Base-by-base conservation (phyloP, 2,113 vertebrate species). In the Aepyceros melampus region DNA sequence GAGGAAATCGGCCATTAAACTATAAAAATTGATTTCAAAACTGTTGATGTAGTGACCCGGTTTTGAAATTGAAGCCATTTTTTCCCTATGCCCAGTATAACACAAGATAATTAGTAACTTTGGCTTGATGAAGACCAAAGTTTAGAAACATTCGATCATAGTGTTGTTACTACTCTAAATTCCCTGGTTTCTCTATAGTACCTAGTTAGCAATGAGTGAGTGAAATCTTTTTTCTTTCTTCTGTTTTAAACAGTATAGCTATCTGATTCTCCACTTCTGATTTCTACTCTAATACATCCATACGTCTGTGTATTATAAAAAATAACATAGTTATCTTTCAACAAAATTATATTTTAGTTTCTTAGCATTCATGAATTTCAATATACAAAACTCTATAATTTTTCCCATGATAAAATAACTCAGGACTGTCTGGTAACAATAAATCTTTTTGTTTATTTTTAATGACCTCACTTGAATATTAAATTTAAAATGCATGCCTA, bases 1-100 rank as follows among this genome's bases (percentile, higher is more conserved):
- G 82, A 97, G 47, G 87, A 96, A 96, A 93, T 78, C 83, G 56
- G 83, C 45, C 87, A 92, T 96, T 95, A 97, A 93, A 91, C 88
- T 96, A 95, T 97, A 76, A 98, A 97, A 95, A 95, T 67, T 88
- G 78, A 91, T 93, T 93, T 95, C 19, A 96, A 95, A 96, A 97
- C 89, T 89, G 67, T 95, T 97, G 87, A 88, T 6, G 40, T 88
- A n/a, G 56, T 96, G 90, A 96, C 92, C 89, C 85, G 92, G 53
- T 96, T 96, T 97, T 96, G 92, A 94, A 96, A 97, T 45, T 40
- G n/a, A 97, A 90, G 95, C 62, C 27, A 87, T 88, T 96, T 86
- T 43, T 56, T 78, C 12, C 47, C 6, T 74, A 62, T 93, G 76
- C 19, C 51, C 78, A 84, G 7, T 83, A 76, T 91, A 97, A 96